These are phyloP conservation scores for Myrmophylax atrothorax DNA, from an alignment of 2,113 vertebrate genomes.

Conservation along the genomic window DNA sequence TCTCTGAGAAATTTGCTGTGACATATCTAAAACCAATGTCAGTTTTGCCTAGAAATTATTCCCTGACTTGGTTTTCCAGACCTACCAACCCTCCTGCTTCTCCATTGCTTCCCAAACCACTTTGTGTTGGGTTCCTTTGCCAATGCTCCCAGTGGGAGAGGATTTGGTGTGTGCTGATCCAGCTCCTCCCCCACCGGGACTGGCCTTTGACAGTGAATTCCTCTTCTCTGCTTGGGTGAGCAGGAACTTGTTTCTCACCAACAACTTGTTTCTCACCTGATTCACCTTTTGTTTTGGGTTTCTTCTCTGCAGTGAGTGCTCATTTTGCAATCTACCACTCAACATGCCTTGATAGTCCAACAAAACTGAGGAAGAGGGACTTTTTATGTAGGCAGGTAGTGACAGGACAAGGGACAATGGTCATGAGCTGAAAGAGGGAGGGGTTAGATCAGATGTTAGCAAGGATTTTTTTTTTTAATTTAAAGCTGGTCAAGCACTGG, in stretches of 20 bases:
- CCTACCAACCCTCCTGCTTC: neutral
- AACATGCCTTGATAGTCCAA: accelerated
- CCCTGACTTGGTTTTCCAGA: neutral
- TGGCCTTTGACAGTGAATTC: neutral
- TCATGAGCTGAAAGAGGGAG: neutral
- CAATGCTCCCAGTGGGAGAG: neutral
- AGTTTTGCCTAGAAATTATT: neutral
- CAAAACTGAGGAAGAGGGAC: too few species aligned
- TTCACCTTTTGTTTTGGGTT: neutral
- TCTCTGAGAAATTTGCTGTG: neutral
- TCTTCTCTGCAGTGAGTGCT: neutral
- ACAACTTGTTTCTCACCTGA: too few species aligned
- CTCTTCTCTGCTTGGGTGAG: neutral
- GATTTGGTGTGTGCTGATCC: neutral
- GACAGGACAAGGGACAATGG: neutral
- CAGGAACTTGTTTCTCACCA: neutral
- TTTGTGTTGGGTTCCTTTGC: neutral
- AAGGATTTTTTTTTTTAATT: neutral
- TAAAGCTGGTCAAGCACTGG: neutral
- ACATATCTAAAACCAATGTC: neutral
- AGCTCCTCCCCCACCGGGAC: neutral
- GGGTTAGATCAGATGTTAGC: neutral
- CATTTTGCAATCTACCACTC: accelerated
- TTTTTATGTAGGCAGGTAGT: neutral
- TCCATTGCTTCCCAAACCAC: accelerated